phyloP scores from a whole-genome alignment of 1,140 invertebrate species.

The Mya arenaria region DNA sequence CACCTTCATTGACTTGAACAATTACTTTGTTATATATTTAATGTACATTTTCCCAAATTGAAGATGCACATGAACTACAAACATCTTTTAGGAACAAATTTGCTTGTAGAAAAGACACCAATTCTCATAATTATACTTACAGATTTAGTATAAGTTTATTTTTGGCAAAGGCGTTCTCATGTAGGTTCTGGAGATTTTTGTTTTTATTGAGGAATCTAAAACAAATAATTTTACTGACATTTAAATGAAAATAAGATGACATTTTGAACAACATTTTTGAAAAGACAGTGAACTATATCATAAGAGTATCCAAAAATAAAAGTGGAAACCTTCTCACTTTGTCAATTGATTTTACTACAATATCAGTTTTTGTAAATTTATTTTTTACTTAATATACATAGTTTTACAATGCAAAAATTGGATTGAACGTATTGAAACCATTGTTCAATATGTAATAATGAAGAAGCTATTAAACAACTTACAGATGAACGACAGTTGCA shows the following conservation, averaged over 20 bases:
- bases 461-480: too few species aligned
- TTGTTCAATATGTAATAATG: too few species aligned
- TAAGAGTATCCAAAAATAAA: background rate
- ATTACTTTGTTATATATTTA: too few species aligned
- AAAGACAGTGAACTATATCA: background rate
- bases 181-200: background rate
- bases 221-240: background rate
- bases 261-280: background rate
- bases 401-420: background rate
- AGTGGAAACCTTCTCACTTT: background rate
- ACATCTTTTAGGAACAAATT: too few species aligned
- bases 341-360: too few species aligned
- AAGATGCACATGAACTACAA: too few species aligned
- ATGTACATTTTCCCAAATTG: too few species aligned
- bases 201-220: slow-evolving; percentile 19
- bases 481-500: slow-evolving; percentile 86
- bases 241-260: background rate
- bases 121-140: slow-evolving; percentile 43
- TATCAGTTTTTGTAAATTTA: too few species aligned
- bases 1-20: too few species aligned
- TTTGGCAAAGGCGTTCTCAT: slow-evolving; percentile 36
- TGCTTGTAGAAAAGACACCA: too few species aligned
- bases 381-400: too few species aligned
- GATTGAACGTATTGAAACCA: too few species aligned
- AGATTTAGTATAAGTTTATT: background rate